Base-by-base conservation (phyloP, 1,140 invertebrate genomes). In the Chrysopa pallens region DNA sequence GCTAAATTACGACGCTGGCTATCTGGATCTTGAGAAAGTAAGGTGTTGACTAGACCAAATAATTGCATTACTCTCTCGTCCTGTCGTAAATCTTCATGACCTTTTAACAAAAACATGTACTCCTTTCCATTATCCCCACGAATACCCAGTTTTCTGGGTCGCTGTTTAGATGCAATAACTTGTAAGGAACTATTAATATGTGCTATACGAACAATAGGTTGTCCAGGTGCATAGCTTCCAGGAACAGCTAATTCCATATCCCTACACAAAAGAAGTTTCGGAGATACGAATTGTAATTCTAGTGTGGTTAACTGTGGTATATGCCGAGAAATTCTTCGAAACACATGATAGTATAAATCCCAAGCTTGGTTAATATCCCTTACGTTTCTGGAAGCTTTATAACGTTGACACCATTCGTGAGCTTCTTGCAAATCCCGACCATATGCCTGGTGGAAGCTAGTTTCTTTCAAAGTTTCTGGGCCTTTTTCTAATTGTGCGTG, bases 61-160 rank as follows among this genome's bases (percentile, higher is more conserved):
- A 99, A 67, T 63, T 99, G 96, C 96, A 99, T 99, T 0, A 98
- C 95, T 40, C 96, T 66, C 62, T 98, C 96, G 62, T 99, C 96
- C 64, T 99, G 96, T 31, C 96, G 71, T 29, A 98, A 67, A 71
- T 99, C 96, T 67, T 99, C 96, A 57, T 99, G 96, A 0, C 96
- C 96, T 68, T 99, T 99, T 38, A 99, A 64, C 9, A 99, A 64
- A 66, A 98, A 99, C 78, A 92, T 89, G 58, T 96, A 99, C 55
- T 98, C 90, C 52, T 93, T 89, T 17, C 96, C 96, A 62, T 98
- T 92, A 39, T 85, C 92, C 27, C 89, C 88, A 65, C 72, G 82
- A 46, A 99, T 95, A 49, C 81, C 84, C 0, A 98, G 71, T 52
- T 98, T 97, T 41, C 95, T 74, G 0, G 95, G 95, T 28, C 93